These are phyloP conservation scores for Agrochola macilenta DNA, from an alignment of 2,888 invertebrate genomes.

Conservation along the genomic window DNA sequence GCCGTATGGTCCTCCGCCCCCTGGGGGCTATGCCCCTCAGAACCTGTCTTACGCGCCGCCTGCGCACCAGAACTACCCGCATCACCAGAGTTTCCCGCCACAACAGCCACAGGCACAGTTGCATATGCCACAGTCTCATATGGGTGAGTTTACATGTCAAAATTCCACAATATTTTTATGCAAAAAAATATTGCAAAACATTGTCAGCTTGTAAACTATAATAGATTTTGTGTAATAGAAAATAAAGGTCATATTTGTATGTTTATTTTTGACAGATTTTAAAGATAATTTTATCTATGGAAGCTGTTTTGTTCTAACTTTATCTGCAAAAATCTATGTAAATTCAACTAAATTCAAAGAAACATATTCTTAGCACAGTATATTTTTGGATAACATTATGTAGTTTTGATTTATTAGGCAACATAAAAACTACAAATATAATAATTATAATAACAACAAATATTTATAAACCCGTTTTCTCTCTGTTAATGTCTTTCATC, in stretches of 20 bases:
- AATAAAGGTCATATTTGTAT: constrained; percentile 56
- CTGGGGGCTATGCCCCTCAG: constrained; percentile 87
- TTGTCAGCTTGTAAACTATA: constrained; percentile 37
- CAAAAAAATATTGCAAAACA: constrained; percentile 50
- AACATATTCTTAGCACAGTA: not conserved
- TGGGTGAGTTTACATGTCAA: constrained; percentile 79
- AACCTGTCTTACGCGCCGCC: constrained; percentile 88
- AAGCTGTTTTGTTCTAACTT: not conserved
- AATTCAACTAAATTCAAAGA: too few relatives aligned
- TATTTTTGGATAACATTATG: not conserved
- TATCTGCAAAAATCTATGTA: not conserved
- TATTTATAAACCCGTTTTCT: constrained; percentile 46
- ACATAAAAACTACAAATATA: not conserved
- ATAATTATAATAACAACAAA: not conserved
- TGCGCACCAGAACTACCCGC: constrained; percentile 89
- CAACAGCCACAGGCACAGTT: constrained; percentile 87
- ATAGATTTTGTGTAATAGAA: constrained; percentile 23
- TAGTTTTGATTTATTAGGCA: not conserved
- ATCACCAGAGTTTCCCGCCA: constrained; percentile 87
- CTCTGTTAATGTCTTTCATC: constrained; percentile 60
- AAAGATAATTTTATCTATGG: constrained; percentile 31
- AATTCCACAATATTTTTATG: constrained; percentile 38
- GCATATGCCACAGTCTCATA: constrained; percentile 88
- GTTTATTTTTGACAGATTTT: constrained; percentile 48
- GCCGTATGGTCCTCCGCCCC: constrained; percentile 87